Percentiles rank a stretch among this genome's conserved stretches.
Evolutionary conservation across 2,797 vertebrate species (phyloP).

Genomic region (Anguilla anguilla): DNA sequence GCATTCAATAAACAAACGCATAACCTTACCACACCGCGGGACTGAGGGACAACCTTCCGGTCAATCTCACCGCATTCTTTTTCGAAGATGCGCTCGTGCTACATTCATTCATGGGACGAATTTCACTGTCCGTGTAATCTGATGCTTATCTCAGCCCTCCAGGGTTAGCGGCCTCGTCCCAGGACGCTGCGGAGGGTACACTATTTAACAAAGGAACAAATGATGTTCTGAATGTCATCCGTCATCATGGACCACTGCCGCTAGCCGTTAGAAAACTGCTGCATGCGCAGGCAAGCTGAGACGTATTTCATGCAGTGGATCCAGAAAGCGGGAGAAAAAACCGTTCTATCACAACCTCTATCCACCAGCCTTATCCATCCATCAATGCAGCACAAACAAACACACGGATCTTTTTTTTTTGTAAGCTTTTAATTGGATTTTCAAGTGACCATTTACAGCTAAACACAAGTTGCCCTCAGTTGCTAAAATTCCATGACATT

Average conservation of each 20-base stretch:
- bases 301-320: neutral
- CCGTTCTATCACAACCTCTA: neutral
- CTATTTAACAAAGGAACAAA: too few species aligned
- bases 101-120: neutral
- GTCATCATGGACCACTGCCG: too few species aligned
- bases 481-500: conserved; percentile 67
- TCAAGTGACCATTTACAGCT: conserved; percentile 69
- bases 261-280: too few species aligned
- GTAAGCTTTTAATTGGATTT: conserved; percentile 73
- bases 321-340: neutral
- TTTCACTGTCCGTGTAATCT: too few species aligned
- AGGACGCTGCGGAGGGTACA: too few species aligned
- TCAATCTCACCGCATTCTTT: too few species aligned
- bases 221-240: too few species aligned
- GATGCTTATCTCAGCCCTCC: neutral
- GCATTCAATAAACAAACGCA: neutral
- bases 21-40: neutral
- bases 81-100: neutral
- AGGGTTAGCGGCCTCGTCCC: neutral
- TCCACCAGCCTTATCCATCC: neutral
- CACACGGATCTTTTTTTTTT: conserved; percentile 47
- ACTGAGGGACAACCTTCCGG: neutral
- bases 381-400: neutral
- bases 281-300: too few species aligned
- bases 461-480: conserved; percentile 64